Percentiles rank a stretch among this genome's conserved stretches.
phyloP scores from a whole-genome alignment of 92 coral and sea anemone species.

The Isaurus tuberculatus region DNA sequence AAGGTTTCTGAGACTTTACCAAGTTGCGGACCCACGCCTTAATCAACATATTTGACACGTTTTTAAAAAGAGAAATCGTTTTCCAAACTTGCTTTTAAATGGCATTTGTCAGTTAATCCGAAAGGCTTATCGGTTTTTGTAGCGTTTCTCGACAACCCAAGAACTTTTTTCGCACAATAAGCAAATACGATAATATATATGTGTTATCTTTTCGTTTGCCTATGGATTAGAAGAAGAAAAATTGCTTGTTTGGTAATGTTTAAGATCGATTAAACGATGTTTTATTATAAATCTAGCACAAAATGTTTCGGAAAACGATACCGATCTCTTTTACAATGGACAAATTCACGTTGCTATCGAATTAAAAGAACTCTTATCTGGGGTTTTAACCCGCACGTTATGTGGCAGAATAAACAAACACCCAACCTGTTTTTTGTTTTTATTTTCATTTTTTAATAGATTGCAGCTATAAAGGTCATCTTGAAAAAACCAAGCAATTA shows the following conservation, averaged over 20 bases:
- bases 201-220: not conserved
- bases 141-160: not conserved
- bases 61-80: not conserved
- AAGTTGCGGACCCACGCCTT: not conserved
- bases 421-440: not conserved
- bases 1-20: not conserved
- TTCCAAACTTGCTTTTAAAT: not conserved
- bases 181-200: not conserved
- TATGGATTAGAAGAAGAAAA: not conserved
- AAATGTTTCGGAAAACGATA: too few relatives aligned
- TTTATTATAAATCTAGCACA: too few relatives aligned
- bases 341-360: not conserved
- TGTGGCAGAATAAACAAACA: not conserved
- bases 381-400: not conserved
- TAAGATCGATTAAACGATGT: not conserved
- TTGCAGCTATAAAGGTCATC: not conserved
- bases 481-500: not conserved
- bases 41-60: not conserved
- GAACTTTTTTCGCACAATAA: not conserved
- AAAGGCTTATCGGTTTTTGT: not conserved
- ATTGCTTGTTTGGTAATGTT: not conserved
- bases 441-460: not conserved
- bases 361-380: not conserved
- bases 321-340: not conserved
- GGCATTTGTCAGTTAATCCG: not conserved